These are phyloP conservation scores for Euplexia lucipara DNA, from an alignment of 2,888 invertebrate genomes.

Conservation along the genomic window DNA sequence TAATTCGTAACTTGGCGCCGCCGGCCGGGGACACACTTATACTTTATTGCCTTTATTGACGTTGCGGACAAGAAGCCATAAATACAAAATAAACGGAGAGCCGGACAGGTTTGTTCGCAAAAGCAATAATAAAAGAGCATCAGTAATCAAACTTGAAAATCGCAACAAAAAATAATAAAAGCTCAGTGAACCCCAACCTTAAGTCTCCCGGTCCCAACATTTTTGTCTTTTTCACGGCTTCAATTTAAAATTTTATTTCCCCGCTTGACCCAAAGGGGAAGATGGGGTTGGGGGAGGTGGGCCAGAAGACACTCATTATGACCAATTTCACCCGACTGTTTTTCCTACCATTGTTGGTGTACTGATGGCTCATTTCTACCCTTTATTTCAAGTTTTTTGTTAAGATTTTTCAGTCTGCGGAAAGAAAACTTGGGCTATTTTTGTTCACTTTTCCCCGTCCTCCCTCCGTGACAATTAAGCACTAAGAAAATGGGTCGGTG, in stretches of 20 bases:
- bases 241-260: conserved; percentile 89
- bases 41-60: too few relatives aligned
- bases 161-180: conserved; percentile 6
- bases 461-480: conserved; percentile 66
- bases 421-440: conserved; percentile 66
- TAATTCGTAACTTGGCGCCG: too few relatives aligned
- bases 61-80: too few relatives aligned
- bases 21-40: too few relatives aligned
- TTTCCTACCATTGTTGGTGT: conserved; percentile 79
- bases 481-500: conserved; percentile 66
- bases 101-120: too few relatives aligned
- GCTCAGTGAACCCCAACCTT: conserved; percentile 52
- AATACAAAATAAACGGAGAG: too few relatives aligned
- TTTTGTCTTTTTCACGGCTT: conserved; percentile 87
- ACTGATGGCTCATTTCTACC: conserved; percentile 84
- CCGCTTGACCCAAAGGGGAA: conserved; percentile 85
- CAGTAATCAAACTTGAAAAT: neutral
- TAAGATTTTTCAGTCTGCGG: conserved; percentile 66
- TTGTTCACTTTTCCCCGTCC: conserved; percentile 57
- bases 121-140: neutral
- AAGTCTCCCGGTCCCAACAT: conserved; percentile 74
- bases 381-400: conserved; percentile 80
- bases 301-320: conserved; percentile 86
- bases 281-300: conserved; percentile 63
- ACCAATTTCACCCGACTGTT: conserved; percentile 88